phyloP scores from a whole-genome alignment of 2,888 invertebrate genomes.

The Strigamia crassipes region DNA sequence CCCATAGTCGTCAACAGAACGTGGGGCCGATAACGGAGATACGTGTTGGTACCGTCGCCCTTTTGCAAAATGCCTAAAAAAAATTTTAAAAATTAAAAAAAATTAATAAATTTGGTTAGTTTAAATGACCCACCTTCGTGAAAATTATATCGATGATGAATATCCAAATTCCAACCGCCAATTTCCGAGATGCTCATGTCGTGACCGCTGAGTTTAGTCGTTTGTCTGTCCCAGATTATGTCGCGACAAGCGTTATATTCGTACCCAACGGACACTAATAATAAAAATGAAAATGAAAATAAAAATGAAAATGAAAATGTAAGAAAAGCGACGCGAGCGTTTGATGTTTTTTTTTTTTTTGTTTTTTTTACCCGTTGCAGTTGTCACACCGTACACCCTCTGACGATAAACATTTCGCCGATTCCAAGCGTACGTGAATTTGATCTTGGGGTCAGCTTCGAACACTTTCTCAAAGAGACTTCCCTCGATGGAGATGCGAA shows the following conservation, averaged over 20 bases:
- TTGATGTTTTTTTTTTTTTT: too few species aligned
- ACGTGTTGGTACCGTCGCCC: conserved; percentile 93
- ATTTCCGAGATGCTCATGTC: conserved; percentile 96
- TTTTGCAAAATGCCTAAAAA: conserved; percentile 83
- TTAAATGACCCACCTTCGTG: conserved; percentile 73
- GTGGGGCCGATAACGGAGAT: conserved; percentile 88
- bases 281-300: too few species aligned
- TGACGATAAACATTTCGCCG: conserved; percentile 86
- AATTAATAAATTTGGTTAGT: neutral
- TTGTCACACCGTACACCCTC: conserved; percentile 60
- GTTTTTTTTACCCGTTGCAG: conserved; percentile 61
- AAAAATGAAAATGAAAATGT: too few species aligned
- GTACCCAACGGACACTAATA: conserved; percentile 81
- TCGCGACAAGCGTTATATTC: conserved; percentile 85
- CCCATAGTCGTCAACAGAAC: conserved; percentile 85
- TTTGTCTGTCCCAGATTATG: conserved; percentile 94
- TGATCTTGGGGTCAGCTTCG: conserved; percentile 93
- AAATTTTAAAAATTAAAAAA: neutral
- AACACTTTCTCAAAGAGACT: conserved; percentile 88
- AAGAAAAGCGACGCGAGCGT: too few species aligned
- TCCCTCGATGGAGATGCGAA: conserved; percentile 81
- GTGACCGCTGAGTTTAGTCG: conserved; percentile 90
- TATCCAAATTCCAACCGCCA: conserved; percentile 96
- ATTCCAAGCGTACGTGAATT: conserved; percentile 97
- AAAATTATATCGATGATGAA: conserved; percentile 98